These are phyloP conservation scores for Ctenoplectra terminalis DNA, from an alignment of 1,140 invertebrate species.

Conservation along the genomic window DNA sequence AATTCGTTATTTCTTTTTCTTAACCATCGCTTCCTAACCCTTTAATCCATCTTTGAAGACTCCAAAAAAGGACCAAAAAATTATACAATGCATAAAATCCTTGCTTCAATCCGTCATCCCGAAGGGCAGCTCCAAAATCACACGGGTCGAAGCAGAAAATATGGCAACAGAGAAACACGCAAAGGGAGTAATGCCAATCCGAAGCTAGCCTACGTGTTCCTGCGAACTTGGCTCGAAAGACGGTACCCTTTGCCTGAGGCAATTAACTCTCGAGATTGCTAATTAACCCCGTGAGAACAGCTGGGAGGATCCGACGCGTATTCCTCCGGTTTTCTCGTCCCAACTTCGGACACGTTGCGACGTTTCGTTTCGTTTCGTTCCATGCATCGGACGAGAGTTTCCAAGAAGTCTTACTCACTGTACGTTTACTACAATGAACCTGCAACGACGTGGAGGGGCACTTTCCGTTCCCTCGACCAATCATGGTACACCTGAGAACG, in stretches of 20 bases:
- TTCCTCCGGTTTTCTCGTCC: slow-evolving; percentile 55
- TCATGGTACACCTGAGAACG: slow-evolving; percentile 56
- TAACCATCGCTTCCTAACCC: background rate
- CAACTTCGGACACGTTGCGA: slow-evolving; percentile 28
- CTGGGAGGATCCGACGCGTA: slow-evolving; percentile 43
- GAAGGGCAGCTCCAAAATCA: background rate
- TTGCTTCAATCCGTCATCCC: background rate
- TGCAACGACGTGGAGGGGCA: slow-evolving; percentile 53
- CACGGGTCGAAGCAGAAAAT: slow-evolving; percentile 1
- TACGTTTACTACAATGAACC: slow-evolving; percentile 46
- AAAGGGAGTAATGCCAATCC: slow-evolving; percentile 9
- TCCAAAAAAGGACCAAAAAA: background rate
- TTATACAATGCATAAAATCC: background rate
- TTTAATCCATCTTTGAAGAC: too few relatives aligned
- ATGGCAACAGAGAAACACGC: slow-evolving; percentile 22
- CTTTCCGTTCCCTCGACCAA: slow-evolving; percentile 67
- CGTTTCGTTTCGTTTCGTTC: slow-evolving; percentile 25
- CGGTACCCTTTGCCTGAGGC: slow-evolving; percentile 48
- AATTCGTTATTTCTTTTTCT: background rate
- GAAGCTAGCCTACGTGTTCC: slow-evolving; percentile 20
- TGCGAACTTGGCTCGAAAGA: slow-evolving; percentile 46
- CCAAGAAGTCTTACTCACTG: slow-evolving; percentile 16
- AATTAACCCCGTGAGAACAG: slow-evolving; percentile 76
- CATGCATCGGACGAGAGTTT: slow-evolving; percentile 6
- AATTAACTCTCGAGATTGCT: slow-evolving; percentile 74